Conservation (phyloP, 2,113 vertebrate species). For the Pithys albifrons region DNA sequence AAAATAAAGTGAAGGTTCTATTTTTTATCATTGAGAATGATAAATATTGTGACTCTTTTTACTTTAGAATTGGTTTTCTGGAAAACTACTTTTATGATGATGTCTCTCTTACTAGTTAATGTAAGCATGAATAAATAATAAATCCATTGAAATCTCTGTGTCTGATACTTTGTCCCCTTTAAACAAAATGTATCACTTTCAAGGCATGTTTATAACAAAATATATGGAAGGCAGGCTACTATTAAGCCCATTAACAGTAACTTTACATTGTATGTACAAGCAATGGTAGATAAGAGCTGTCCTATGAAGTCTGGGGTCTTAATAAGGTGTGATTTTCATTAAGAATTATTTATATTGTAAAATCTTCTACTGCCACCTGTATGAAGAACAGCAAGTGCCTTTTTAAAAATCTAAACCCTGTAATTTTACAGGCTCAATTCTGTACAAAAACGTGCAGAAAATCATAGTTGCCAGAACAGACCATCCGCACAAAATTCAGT, state of each 20-base stretch:
- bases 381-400: background rate
- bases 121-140: constrained; percentile 13
- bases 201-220: background rate
- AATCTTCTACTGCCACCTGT: background rate
- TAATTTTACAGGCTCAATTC: background rate
- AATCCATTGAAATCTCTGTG: background rate
- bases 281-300: background rate
- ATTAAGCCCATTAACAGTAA: background rate
- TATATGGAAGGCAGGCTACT: background rate
- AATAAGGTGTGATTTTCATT: background rate
- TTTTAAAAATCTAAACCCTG: background rate
- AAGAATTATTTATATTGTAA: background rate
- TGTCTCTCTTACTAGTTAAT: background rate
- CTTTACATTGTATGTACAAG: background rate
- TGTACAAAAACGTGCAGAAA: background rate
- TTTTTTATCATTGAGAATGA: background rate
- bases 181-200: background rate
- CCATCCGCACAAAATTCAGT: background rate
- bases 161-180: background rate
- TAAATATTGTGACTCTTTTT: background rate
- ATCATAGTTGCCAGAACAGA: background rate
- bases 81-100: background rate
- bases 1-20: background rate
- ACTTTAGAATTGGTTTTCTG: background rate
- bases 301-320: background rate